These are phyloP conservation scores for Salvator merianae DNA, from an alignment of 2,113 vertebrate genomes.

Conservation along the genomic window DNA sequence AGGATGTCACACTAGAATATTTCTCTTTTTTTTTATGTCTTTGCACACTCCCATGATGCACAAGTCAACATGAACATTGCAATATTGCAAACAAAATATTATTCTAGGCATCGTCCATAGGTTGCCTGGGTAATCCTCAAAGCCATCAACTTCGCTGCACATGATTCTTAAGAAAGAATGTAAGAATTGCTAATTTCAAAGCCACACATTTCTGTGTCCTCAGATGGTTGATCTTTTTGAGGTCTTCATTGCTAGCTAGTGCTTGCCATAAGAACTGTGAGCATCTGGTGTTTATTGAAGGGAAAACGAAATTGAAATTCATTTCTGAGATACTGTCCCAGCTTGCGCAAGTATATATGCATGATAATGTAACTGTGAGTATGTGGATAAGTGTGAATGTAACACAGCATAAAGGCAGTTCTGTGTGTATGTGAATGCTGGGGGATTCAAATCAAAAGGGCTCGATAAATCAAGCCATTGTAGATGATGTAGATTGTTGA, in stretches of 20 bases:
- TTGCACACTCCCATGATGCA: slow-evolving; percentile 4
- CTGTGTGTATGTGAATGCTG: background rate
- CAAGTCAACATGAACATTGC: background rate
- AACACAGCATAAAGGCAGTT: background rate
- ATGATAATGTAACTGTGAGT: background rate
- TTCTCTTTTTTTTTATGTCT: background rate
- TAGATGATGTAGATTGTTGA: slow-evolving; percentile 15
- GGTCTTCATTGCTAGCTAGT: background rate
- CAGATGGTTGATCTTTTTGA: background rate
- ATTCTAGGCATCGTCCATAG: no score
- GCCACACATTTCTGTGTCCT: background rate
- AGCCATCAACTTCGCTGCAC: no score
- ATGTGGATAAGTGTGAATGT: background rate
- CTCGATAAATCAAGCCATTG: background rate
- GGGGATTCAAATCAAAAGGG: background rate
- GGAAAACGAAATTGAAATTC: background rate
- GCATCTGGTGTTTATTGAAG: background rate
- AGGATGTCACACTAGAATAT: slow-evolving; percentile 21
- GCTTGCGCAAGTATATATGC: background rate
- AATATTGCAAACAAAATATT: no score
- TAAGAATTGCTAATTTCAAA: background rate
- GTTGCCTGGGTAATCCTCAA: no score
- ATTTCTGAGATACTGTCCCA: slow-evolving; percentile 11
- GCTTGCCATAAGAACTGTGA: background rate
- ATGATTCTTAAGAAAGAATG: background rate